These are phyloP conservation scores for Cerastis rubricosa DNA, from an alignment of 2,888 invertebrate species.

Conservation along the genomic window DNA sequence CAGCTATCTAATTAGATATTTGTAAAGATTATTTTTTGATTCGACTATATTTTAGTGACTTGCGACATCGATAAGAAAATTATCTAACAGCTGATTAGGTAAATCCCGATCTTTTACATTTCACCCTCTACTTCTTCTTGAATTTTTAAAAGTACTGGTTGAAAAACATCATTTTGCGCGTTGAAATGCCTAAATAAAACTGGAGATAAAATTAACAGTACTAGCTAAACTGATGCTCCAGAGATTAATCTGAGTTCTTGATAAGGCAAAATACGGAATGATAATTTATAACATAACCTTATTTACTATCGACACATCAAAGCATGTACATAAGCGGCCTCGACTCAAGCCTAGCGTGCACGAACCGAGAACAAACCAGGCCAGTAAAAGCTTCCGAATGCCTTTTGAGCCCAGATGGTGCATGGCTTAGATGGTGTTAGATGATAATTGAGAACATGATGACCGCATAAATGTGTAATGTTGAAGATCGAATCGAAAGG, in stretches of 20 bases:
- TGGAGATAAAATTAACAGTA: neutral
- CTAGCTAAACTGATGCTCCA: neutral
- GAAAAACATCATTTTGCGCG: neutral
- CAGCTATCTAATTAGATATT: neutral
- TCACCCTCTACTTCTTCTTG: neutral
- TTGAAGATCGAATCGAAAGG: constrained; percentile 48
- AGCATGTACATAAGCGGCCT: constrained; percentile 27
- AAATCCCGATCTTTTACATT: neutral
- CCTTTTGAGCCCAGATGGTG: constrained; percentile 44
- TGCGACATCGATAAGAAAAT: too few species aligned
- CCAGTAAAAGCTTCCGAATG: constrained; percentile 64
- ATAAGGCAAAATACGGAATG: constrained; percentile 28
- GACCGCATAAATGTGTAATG: constrained; percentile 58
- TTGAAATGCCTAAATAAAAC: neutral
- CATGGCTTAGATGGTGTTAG: constrained; percentile 67
- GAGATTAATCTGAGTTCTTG: neutral
- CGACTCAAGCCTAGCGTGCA: constrained; percentile 51
- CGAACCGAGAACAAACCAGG: constrained; percentile 51
- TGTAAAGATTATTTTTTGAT: neutral
- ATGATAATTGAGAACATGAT: constrained; percentile 61
- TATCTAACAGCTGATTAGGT: neutral
- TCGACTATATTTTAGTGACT: neutral
- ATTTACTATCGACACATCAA: constrained; percentile 36
- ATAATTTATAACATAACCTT: constrained; percentile 41
- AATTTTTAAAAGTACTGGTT: neutral